Evolutionary conservation across 2,797 vertebrate species (phyloP), one percentile per base, ranked within the genome.

Genomic region (Odontamblyopus rebecca): DNA sequence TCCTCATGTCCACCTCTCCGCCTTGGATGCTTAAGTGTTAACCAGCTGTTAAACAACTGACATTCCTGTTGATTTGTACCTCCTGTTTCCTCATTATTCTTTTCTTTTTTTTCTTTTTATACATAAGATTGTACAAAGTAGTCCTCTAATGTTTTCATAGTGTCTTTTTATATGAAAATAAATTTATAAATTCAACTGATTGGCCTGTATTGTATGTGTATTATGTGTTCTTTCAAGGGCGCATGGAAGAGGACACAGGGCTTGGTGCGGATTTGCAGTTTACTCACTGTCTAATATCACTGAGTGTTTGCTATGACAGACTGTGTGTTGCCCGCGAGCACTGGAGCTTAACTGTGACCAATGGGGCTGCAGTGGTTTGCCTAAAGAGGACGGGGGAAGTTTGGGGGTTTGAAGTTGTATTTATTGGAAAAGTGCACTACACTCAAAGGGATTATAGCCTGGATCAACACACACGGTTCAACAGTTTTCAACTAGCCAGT

Each of bases 111-210:
- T 91, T 89, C 74, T 92, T 93, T 93, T 93, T 93, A 93, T 93
- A 93, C 91, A 92, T 92, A 91, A 87, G 87, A 92, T 92, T 94
- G 92, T 94, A 92, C 87, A 93, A 93, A 93, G 89, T 91, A 92
- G 92, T 93, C 91, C 91, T 93, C 90, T 94, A 91, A 91, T 93
- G 93, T 94, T 94, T 94, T 94, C 93, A 94, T 94, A 93, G 93
- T 94, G 89, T 93, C 86, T 93, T 94, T 94, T 94, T 92, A 92
- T 94, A 94, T 93, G 89, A 93, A 94, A 94, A 93, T 93, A 94
- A 92, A 93, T 93, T 93, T 93, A 93, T 89, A 93, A 93, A 92
- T 90, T 75, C 86, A 92, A 79, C 72, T 54, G 30, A 32, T 69
- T 77, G 86, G 87, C 81, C 88, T 62, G 9, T 79, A 32, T 72